These are phyloP conservation scores for Chironomus riparius DNA, from an alignment of 2,888 invertebrate genomes.

Conservation along the genomic window DNA sequence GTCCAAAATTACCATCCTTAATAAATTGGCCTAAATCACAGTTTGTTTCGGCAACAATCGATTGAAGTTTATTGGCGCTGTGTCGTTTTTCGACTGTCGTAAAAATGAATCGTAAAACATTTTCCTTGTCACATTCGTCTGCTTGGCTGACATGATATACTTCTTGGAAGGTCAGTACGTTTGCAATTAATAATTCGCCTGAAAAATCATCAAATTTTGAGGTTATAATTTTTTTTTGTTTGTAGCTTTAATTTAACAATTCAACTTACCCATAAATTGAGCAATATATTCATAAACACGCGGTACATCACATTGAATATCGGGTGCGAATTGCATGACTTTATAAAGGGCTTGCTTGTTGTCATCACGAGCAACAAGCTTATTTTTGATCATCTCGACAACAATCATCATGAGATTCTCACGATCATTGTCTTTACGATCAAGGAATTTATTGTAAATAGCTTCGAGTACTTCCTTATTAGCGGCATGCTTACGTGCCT, in stretches of 20 bases:
- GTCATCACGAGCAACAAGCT: conserved; percentile 32
- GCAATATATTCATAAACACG: conserved; percentile 20
- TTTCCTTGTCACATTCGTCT: not conserved
- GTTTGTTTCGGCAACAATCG: conserved; percentile 50
- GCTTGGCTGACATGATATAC: conserved; percentile 13
- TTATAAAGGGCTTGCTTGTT: conserved; percentile 29
- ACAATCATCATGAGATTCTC: conserved; percentile 11
- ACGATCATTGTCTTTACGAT: conserved; percentile 10
- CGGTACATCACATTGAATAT: conserved; percentile 14
- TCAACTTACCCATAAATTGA: conserved; percentile 31
- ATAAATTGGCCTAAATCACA: conserved; percentile 44
- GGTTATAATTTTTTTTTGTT: conserved; percentile 29
- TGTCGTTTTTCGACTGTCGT: conserved; percentile 1
- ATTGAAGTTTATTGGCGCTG: conserved; percentile 43
- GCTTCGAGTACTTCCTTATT: conserved; percentile 20
- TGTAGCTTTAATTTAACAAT: not conserved
- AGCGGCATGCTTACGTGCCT: not conserved
- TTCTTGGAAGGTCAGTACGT: conserved; percentile 18
- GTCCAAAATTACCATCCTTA: conserved; percentile 8
- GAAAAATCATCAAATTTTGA: conserved; percentile 30
- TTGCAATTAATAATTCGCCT: conserved; percentile 46
- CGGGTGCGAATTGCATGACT: not conserved
- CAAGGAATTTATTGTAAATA: conserved; percentile 9
- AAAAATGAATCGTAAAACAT: conserved; percentile 8
- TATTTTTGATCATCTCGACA: not conserved